phyloP scores from a whole-genome alignment of 2,113 vertebrate species.

The Spilogale gracilis region DNA sequence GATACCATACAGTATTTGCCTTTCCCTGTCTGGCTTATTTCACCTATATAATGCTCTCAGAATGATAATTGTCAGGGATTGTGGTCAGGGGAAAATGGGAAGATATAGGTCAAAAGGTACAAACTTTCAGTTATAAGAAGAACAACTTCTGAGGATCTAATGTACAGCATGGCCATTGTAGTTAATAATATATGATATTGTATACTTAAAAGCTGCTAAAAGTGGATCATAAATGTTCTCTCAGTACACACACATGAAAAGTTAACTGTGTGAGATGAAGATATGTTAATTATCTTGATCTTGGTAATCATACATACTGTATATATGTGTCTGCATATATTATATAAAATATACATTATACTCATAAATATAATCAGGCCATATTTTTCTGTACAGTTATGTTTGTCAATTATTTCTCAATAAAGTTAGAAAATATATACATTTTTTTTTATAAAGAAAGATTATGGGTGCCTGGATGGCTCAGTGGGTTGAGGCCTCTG shows the following conservation, averaged over 20 bases:
- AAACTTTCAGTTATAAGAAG: constrained; percentile 2
- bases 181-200: background rate
- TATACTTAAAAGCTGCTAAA: background rate
- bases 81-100: background rate
- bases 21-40: background rate
- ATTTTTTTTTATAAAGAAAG: background rate
- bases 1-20: background rate
- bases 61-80: background rate
- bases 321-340: background rate
- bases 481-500: too few species aligned
- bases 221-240: background rate
- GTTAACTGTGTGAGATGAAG: background rate
- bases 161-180: background rate
- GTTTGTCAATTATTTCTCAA: background rate
- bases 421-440: background rate
- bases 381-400: background rate
- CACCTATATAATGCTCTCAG: background rate
- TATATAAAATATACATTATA: background rate
- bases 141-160: background rate
- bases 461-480: background rate
- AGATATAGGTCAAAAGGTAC: background rate
- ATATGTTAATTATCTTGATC: background rate
- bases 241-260: background rate
- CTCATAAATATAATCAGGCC: background rate
- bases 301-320: background rate